These are phyloP conservation scores for Capromys pilorides DNA, from an alignment of 2,797 vertebrate genomes.

Conservation along the genomic window DNA sequence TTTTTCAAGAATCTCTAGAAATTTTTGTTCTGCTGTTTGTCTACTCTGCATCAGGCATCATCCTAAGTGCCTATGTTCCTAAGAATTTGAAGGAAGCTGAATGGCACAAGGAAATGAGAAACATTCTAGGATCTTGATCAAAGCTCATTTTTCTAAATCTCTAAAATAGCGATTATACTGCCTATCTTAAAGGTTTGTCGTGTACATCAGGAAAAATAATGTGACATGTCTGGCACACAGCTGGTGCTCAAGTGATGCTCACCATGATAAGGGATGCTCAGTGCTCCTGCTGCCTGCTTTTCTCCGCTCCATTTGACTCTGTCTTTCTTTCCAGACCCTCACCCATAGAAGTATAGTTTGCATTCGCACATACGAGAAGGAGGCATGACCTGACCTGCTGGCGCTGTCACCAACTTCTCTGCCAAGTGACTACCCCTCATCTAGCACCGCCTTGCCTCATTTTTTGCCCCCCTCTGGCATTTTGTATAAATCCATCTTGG, in stretches of 20 bases:
- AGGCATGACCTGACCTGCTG: slow-evolving; percentile 72
- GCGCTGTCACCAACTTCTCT: slow-evolving; percentile 11
- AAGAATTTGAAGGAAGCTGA: background rate
- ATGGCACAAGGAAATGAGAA: background rate
- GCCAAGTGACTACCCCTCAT: slow-evolving; percentile 48
- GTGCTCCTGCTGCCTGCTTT: no score
- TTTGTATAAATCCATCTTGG: no score
- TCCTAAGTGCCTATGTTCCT: background rate
- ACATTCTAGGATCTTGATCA: background rate
- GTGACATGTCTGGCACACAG: no score
- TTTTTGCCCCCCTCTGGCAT: background rate
- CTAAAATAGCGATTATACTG: slow-evolving; percentile 15
- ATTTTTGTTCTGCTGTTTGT: slow-evolving; percentile 12
- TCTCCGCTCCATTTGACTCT: background rate
- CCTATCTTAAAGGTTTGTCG: background rate
- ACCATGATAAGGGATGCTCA: no score
- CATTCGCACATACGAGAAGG: slow-evolving; percentile 91
- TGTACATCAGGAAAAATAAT: background rate
- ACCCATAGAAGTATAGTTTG: slow-evolving; percentile 87
- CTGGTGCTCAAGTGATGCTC: no score
- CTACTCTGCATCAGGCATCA: background rate
- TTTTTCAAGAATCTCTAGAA: slow-evolving; percentile 19
- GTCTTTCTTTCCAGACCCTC: slow-evolving; percentile 89
- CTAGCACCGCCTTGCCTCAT: slow-evolving; percentile 40
- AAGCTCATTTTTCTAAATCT: slow-evolving; percentile 22